These are phyloP conservation scores for Mus pahari DNA, from an alignment of 2,113 vertebrate species.

Conservation along the genomic window DNA sequence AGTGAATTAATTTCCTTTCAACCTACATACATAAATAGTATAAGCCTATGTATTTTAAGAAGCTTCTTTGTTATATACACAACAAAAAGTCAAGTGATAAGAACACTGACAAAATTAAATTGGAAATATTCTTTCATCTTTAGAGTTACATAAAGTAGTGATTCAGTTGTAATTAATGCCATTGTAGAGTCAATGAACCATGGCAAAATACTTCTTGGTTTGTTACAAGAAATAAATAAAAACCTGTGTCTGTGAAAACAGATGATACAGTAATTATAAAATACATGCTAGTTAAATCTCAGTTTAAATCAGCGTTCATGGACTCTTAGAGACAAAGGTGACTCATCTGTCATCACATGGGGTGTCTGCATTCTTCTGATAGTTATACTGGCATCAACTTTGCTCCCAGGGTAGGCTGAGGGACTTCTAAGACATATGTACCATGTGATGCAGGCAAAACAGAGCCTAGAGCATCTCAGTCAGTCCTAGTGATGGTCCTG, in stretches of 20 bases:
- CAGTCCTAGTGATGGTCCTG: background rate
- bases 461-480: background rate
- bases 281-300: background rate
- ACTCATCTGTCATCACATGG: background rate
- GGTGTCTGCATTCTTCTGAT: background rate
- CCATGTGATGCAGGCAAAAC: background rate
- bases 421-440: background rate
- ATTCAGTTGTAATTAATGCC: background rate
- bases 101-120: background rate
- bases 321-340: conserved; percentile 34
- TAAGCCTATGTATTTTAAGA: conserved; percentile 18
- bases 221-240: conserved; percentile 35
- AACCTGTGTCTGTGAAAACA: background rate
- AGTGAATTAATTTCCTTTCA: conserved; percentile 9
- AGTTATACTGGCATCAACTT: background rate
- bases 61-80: background rate
- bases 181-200: background rate
- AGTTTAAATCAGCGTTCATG: background rate
- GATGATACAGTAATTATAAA: background rate
- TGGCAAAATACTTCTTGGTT: background rate
- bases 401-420: background rate
- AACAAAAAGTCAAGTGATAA: conserved; percentile 16
- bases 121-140: conserved; percentile 12
- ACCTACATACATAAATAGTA: background rate
- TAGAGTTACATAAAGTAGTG: background rate